phyloP scores from a whole-genome alignment of 1,140 invertebrate species.

The Drosophila elegans region DNA sequence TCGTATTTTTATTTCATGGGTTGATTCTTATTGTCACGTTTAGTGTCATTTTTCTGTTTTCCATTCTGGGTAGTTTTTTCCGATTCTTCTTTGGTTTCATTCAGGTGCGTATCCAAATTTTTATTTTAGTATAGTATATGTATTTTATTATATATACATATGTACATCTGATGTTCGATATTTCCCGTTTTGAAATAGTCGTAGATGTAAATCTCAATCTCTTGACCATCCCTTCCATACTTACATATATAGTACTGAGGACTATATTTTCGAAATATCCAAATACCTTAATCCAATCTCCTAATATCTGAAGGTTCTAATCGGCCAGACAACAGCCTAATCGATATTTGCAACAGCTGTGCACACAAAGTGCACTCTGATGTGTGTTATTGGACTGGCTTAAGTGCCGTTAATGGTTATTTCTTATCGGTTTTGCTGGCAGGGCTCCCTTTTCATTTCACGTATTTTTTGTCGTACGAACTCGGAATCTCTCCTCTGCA shows the following conservation, averaged over 20 bases:
- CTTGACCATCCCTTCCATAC: background rate
- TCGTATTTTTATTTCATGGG: conserved; percentile 1
- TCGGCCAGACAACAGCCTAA: background rate
- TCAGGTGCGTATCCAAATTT: conserved; percentile 20
- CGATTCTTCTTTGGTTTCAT: conserved; percentile 7
- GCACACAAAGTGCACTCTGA: conserved; percentile 28
- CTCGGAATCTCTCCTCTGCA: conserved; percentile 8
- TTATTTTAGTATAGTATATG: background rate
- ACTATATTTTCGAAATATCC: background rate
- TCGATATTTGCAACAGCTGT: conserved; percentile 42
- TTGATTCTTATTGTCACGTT: conserved; percentile 34
- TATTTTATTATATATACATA: too few species aligned
- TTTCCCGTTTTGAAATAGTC: too few species aligned
- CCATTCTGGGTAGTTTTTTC: background rate
- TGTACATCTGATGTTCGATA: too few species aligned
- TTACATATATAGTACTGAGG: too few species aligned
- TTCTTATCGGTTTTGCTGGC: conserved; percentile 29
- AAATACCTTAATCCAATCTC: too few species aligned
- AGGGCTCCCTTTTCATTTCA: conserved; percentile 24
- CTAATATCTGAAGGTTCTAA: background rate
- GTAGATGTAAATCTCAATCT: background rate
- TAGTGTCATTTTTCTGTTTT: background rate
- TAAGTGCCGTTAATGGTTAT: conserved; percentile 32
- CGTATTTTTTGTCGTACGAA: conserved; percentile 17
- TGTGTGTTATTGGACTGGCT: conserved; percentile 13